These are phyloP conservation scores for Oxyteleia sp. DNA, from an alignment of 2,888 invertebrate species.

Conservation along the genomic window DNA sequence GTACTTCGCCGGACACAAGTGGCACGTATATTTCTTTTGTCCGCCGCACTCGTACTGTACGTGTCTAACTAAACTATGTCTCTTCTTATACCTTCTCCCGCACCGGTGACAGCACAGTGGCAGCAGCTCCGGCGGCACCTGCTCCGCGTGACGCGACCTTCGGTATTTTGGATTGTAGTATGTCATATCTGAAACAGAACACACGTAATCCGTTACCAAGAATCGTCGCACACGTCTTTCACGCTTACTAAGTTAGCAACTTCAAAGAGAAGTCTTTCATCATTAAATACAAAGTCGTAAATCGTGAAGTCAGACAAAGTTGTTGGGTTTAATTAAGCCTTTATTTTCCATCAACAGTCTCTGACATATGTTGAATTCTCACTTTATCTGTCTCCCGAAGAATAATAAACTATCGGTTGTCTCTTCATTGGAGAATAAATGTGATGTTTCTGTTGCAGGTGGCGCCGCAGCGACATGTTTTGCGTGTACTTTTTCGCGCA, in stretches of 20 bases:
- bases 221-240: neutral
- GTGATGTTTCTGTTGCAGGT: constrained; percentile 79
- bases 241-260: constrained; percentile 45
- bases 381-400: neutral
- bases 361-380: neutral
- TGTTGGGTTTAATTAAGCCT: neutral
- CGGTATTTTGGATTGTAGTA: constrained; percentile 56
- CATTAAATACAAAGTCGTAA: neutral
- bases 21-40: constrained; percentile 87
- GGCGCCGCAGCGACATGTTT: constrained; percentile 88
- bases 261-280: constrained; percentile 3
- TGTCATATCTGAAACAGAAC: constrained; percentile 61
- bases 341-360: neutral
- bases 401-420: constrained; percentile 8
- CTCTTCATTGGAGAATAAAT: constrained; percentile 72
- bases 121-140: constrained; percentile 71
- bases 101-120: constrained; percentile 80
- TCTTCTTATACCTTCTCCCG: constrained; percentile 88
- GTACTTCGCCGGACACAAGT: constrained; percentile 90
- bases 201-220: constrained; percentile 20
- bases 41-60: constrained; percentile 83
- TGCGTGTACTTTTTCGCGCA: constrained; percentile 91
- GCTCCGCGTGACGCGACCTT: constrained; percentile 76
- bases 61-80: constrained; percentile 91
- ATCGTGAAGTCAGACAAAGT: neutral